Evolutionary conservation across 2,113 vertebrate genomes (phyloP).

Genomic region (Motacilla tschutschensis): DNA sequence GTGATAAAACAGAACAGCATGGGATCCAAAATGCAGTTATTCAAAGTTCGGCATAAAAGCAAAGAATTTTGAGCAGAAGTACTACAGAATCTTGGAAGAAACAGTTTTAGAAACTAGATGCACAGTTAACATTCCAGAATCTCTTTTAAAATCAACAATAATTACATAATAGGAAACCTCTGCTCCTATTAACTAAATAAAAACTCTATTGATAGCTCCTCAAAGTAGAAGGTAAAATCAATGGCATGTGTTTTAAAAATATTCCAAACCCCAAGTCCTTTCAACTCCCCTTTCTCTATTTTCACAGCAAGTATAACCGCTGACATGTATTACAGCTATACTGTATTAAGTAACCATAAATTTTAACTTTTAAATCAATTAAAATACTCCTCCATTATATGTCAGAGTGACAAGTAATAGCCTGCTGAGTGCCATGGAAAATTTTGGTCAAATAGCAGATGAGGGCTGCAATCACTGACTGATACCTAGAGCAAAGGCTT

Average conservation of each 20-base stretch:
- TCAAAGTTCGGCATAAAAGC: neutral
- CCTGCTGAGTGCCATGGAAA: slow-evolving; percentile 59
- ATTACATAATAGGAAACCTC: neutral
- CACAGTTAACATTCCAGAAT: neutral
- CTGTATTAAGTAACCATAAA: slow-evolving; percentile 35
- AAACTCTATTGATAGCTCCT: neutral
- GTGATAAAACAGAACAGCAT: neutral
- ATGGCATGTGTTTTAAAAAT: neutral
- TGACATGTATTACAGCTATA: slow-evolving; percentile 26
- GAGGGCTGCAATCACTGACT: slow-evolving; percentile 63
- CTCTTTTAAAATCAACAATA: neutral
- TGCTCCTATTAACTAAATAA: neutral
- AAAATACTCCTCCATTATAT: slow-evolving; percentile 43
- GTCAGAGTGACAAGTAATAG: slow-evolving; percentile 64
- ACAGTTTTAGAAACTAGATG: neutral
- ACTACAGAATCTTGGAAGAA: neutral
- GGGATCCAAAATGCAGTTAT: neutral
- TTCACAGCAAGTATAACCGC: neutral
- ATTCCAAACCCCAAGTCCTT: neutral
- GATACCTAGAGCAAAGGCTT: slow-evolving; percentile 58
- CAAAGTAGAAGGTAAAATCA: slow-evolving; percentile 3
- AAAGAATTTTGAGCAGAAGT: neutral
- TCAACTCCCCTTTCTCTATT: neutral
- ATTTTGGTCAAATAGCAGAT: slow-evolving; percentile 68
- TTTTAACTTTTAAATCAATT: slow-evolving; percentile 59